Base-by-base conservation (phyloP, 2,888 invertebrate genomes). In the Amaurobius ferox region DNA sequence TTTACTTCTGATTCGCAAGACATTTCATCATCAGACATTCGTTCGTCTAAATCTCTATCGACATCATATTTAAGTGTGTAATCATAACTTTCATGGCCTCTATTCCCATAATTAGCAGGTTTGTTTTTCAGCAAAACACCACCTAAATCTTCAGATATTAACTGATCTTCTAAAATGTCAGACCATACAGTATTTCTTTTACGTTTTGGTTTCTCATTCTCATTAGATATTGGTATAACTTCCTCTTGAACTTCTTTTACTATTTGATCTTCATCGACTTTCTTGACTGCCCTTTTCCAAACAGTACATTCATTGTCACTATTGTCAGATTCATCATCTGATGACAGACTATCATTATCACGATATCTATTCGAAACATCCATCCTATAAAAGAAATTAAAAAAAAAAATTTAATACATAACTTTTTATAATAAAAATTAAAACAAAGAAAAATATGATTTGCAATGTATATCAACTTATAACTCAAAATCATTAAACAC, bases 41-140 rank as follows among this genome's bases (percentile, higher is more conserved):
- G 19, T 30, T 83, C 77, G 13, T 62, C 28, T 16, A 26, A 19
- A 16, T 66, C 32, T 30, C 26, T 29, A 1, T 16, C n/a, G 2
- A 32, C 32, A 32, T 66, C 9, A 30, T 66, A 66, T 7, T 30
- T 32, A 1, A 26, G 32, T 1, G 81, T 83, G 48, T 72, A 83
- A 26, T 83, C 83, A 40, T 83, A 83, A 35, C 83, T 83, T 28
- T 83, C 83, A 26, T 64, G 64, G 23, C 83, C 83, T 6, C 83
- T 32, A 35, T 39, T 77, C 0, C 66, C 71, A 35, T 66, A 83
- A 29, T 35, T 35, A 11, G 32, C 48, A 9, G 83, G 83, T 40
- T 77, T 77, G 26, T 71, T 77, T 61, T 83, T 83, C 28, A 83
- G 40, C 0, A 70, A 64, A 55, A 71, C 71, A 19, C 40, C 32